phyloP scores from a whole-genome alignment of 2,797 vertebrate species.

The Notolepis coatsorum region DNA sequence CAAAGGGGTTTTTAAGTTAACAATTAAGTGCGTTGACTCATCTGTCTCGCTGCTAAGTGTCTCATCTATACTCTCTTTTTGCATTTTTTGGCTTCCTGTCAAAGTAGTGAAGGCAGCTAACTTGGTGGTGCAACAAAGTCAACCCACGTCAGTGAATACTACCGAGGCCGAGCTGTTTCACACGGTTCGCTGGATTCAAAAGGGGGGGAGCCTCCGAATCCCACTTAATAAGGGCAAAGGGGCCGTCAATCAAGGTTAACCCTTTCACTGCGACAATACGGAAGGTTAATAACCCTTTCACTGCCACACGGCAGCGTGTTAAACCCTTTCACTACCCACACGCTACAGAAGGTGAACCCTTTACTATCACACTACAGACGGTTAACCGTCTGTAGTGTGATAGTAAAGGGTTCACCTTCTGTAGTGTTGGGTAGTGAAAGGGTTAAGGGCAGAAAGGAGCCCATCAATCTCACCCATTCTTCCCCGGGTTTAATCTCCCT shows the following conservation, averaged over 20 bases:
- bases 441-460: not conserved
- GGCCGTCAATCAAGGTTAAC: too few species aligned
- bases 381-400: too few species aligned
- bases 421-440: constrained; percentile 36
- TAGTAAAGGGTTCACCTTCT: too few species aligned
- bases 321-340: too few species aligned
- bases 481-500: constrained; percentile 20
- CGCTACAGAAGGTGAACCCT: too few species aligned
- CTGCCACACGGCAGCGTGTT: too few species aligned
- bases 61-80: constrained; percentile 29
- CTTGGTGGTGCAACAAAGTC: constrained; percentile 40
- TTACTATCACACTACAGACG: too few species aligned
- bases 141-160: constrained; percentile 46
- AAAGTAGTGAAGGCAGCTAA: constrained; percentile 21
- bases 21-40: constrained; percentile 15
- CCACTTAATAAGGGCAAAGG: not conserved
- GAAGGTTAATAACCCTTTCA: too few species aligned
- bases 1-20: not conserved
- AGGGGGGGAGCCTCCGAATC: constrained; percentile 11
- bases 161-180: constrained; percentile 65
- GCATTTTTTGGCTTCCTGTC: constrained; percentile 22
- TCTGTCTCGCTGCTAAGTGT: constrained; percentile 32
- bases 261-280: too few species aligned
- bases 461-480: not conserved
- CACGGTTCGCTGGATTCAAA: constrained; percentile 60